Base-by-base conservation (phyloP, 2,113 vertebrate species). In the Cyprinus carpio region DNA sequence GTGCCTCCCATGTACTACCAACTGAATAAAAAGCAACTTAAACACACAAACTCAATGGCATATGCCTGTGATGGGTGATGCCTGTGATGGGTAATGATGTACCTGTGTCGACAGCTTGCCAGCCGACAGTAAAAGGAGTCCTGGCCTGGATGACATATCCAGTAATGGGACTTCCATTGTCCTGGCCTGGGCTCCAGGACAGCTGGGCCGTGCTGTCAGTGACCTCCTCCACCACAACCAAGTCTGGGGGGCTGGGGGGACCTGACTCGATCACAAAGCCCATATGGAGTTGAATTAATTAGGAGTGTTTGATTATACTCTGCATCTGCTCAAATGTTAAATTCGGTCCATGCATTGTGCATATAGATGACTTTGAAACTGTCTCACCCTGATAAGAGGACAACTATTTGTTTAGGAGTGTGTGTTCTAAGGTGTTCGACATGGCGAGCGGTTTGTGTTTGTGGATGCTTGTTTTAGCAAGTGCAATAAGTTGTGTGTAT, bases 61-160 rank as follows among this genome's bases (percentile, higher is more conserved):
- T 46, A 49, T 54, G 43, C 2, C 40, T 51, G 40, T 25, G 72
- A 16, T 46, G 72, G 23, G 23, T 7, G 37, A 40, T n/a, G n/a
- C n/a, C n/a, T n/a, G n/a, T n/a, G n/a, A n/a, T n/a, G n/a, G n/a
- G n/a, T 6, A 15, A 75, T 54, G 65, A 54, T 56, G 49, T 94
- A 99, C 98, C 98, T 94, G 98, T 97, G 88, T 96, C 96, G 18
- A 95, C 94, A 20, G 94, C 91, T 92, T 98, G 98, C 98, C 98
- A 99, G 77, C 97, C 98, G 83, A 99, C 96, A 0, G 97, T 98
- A 77, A 97, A 99, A 6, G 97, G 96, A 0, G 97, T 99, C 69
- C 97, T 92, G 4, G 93, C 96, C 89, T 99, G 98, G 81, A 98
- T 76, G 86, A 93, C 94, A 82, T 98, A 98, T 4, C 96, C 90